Evolutionary conservation across 2,888 invertebrate genomes (phyloP).

Genomic region (Sepiola atlantica): DNA sequence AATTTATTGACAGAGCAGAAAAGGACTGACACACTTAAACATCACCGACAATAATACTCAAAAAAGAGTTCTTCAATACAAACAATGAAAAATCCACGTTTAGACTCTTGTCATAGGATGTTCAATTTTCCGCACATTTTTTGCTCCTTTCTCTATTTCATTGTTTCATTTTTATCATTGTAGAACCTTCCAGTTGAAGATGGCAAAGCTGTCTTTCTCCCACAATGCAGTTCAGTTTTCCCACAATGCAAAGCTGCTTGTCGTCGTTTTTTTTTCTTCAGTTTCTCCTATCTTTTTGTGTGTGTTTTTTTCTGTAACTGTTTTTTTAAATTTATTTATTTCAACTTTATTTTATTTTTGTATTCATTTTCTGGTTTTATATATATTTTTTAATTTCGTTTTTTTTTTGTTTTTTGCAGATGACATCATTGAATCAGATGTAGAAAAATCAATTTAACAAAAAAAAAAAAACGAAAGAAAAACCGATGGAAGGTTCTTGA

Average conservation of each 20-base stretch:
- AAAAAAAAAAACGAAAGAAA: background rate
- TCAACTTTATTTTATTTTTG: background rate
- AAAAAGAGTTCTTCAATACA: background rate
- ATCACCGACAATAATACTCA: background rate
- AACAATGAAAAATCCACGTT: background rate
- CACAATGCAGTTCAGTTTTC: background rate
- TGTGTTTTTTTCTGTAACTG: too few relatives aligned
- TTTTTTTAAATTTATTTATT: background rate
- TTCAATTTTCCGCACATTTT: conserved; percentile 19
- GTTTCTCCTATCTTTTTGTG: too few relatives aligned
- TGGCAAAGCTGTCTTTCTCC: background rate
- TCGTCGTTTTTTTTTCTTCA: background rate
- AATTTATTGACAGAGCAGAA: background rate
- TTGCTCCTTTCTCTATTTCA: background rate
- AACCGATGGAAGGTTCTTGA: background rate
- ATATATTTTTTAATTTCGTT: background rate
- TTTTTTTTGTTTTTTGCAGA: background rate
- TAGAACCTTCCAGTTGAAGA: background rate
- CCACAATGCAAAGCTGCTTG: conserved; percentile 16
- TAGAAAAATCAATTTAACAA: background rate
- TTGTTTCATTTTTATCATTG: background rate
- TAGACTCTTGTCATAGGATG: background rate
- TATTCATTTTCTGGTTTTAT: background rate
- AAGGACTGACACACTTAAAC: conserved; percentile 22
- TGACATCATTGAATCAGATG: background rate